These are phyloP conservation scores for Eristalis tenax DNA, from an alignment of 2,888 invertebrate genomes.

Conservation along the genomic window DNA sequence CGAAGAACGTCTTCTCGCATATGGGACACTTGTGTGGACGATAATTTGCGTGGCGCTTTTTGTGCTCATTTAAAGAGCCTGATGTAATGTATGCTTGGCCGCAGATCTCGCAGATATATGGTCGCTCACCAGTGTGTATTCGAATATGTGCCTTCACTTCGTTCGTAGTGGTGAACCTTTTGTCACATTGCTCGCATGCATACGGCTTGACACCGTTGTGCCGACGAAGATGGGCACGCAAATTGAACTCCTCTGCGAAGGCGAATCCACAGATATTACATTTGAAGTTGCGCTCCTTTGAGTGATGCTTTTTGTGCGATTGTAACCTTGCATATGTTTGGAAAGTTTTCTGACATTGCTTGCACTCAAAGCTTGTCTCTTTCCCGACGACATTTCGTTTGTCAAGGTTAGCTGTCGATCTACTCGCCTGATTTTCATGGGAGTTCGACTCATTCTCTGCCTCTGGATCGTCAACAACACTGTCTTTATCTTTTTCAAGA, in stretches of 20 bases:
- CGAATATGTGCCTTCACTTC: constrained; percentile 63
- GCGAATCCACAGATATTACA: constrained; percentile 67
- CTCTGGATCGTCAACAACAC: constrained; percentile 8
- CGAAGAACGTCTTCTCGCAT: constrained; percentile 75
- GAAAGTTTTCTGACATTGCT: constrained; percentile 47
- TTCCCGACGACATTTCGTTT: not conserved
- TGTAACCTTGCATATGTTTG: not conserved
- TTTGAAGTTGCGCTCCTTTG: constrained; percentile 62
- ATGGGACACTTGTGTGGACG: constrained; percentile 60
- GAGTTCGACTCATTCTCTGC: constrained; percentile 11
- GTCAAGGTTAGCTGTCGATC: not conserved
- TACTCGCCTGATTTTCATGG: not conserved
- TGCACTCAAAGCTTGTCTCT: constrained; percentile 30
- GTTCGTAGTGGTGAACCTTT: constrained; percentile 61
- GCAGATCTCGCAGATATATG: constrained; percentile 68
- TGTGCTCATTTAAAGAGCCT: constrained; percentile 61
- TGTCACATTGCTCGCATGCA: constrained; percentile 57
- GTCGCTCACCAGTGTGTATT: constrained; percentile 70
- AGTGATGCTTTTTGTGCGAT: constrained; percentile 43
- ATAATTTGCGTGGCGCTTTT: constrained; percentile 57
- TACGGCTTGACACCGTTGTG: constrained; percentile 63
- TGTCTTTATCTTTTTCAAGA: constrained; percentile 53
- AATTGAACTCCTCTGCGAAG: constrained; percentile 63
- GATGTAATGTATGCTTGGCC: constrained; percentile 51
- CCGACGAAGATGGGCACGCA: constrained; percentile 65